Conservation (phyloP, 1,140 invertebrate genomes). For the Caerostris darwini region DNA sequence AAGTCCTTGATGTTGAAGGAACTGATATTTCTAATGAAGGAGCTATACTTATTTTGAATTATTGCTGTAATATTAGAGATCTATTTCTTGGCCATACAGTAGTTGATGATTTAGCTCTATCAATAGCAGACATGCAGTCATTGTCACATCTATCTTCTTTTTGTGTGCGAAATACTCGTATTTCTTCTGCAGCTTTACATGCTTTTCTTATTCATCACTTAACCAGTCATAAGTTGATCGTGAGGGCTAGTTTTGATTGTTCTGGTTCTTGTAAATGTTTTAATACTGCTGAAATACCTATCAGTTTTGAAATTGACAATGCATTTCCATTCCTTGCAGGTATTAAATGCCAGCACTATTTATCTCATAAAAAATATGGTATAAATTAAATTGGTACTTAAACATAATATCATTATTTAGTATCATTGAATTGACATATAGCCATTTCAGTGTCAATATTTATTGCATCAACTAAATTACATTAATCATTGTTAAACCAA, state of each 20-base stretch:
- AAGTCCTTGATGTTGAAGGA: constrained; percentile 71
- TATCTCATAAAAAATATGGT: constrained; percentile 29
- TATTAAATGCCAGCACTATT: constrained; percentile 42
- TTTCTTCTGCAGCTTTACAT: constrained; percentile 48
- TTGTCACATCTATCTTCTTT: neutral
- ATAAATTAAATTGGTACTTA: neutral
- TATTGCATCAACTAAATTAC: too few relatives aligned
- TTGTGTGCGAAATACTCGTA: constrained; percentile 51
- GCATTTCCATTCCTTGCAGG: neutral
- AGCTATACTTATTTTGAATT: constrained; percentile 21
- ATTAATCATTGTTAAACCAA: too few relatives aligned
- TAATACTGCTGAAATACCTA: neutral
- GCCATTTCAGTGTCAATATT: too few relatives aligned
- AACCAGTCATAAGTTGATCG: constrained; percentile 1
- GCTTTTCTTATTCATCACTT: constrained; percentile 37
- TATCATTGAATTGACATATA: too few relatives aligned
- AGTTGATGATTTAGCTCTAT: constrained; percentile 5
- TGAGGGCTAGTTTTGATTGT: constrained; percentile 20
- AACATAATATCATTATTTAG: too few relatives aligned
- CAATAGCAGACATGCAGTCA: neutral
- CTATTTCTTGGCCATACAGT: constrained; percentile 55
- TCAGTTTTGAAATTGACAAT: neutral
- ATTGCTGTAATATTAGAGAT: constrained; percentile 56
- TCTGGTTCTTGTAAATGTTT: neutral
- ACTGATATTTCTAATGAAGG: constrained; percentile 71